Conservation (phyloP, 2,888 invertebrate species). For the Belgica antarctica region DNA sequence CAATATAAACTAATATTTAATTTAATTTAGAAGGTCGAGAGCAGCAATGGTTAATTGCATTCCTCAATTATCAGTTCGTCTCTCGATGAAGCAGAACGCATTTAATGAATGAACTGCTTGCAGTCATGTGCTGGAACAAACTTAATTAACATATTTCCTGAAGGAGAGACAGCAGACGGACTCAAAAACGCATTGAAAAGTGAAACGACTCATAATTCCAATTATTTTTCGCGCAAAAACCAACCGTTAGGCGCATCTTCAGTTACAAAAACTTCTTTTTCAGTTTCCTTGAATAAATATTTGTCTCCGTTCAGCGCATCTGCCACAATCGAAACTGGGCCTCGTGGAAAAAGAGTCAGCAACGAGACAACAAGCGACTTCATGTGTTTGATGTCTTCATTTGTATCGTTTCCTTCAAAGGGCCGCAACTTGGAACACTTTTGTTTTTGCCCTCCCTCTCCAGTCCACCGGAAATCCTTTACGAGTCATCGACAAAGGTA, state of each 20-base stretch:
- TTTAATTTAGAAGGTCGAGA: neutral
- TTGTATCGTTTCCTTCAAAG: neutral
- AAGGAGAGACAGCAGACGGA: neutral
- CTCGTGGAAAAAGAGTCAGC: neutral
- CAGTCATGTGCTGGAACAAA: slow-evolving; percentile 8
- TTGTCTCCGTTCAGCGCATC: slow-evolving; percentile 4
- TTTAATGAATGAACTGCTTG: neutral
- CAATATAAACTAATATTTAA: neutral
- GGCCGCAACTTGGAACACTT: neutral
- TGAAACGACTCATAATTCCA: neutral
- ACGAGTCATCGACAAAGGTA: slow-evolving; percentile 11
- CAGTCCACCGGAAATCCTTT: slow-evolving; percentile 34
- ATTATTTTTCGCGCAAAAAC: slow-evolving; percentile 17
- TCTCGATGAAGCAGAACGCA: no score
- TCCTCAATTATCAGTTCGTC: no score
- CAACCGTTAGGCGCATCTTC: no score
- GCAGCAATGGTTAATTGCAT: slow-evolving; percentile 2
- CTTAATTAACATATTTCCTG: slow-evolving; percentile 30
- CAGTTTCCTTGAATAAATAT: slow-evolving; percentile 9
- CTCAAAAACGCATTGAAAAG: neutral
- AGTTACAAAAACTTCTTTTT: neutral
- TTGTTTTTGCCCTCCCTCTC: neutral
- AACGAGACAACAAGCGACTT: neutral
- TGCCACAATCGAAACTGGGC: slow-evolving; percentile 10
- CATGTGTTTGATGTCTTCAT: slow-evolving; percentile 4